Base-by-base conservation (phyloP, 2,797 vertebrate species). In the Macroramphosus scolopax region DNA sequence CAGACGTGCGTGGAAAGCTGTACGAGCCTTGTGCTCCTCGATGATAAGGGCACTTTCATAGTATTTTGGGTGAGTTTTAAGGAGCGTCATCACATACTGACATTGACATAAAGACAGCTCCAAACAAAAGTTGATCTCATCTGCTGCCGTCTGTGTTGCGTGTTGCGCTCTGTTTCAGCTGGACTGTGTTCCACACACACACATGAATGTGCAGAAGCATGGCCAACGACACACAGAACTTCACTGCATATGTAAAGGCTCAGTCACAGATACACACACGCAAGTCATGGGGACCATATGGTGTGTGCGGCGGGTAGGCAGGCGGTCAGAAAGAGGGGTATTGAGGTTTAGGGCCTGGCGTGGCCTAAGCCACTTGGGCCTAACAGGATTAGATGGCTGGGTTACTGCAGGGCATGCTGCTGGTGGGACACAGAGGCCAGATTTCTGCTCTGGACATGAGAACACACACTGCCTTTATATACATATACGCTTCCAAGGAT, bases 371-470 rank as follows among this genome's bases (percentile, higher is more conserved):
- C 77, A 78, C 41, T 88, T 81, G 81, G 78, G 69, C 63, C 77
- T 88, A 88, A 89, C 77, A 82, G 83, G 87, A 91, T 89, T 89
- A 82, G 64, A 61, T 57, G 67, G 72, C 62, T 35, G 78, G 85
- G 76, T 85, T 82, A 87, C 69, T 81, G 45, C 50, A 83, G 81
- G 78, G 46, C 78, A 78, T 24, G 24, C 67, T 72, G 58, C 52
- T 29, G 51, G 63, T 56, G 67, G 58, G 64, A 46, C 62, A 18
- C 28, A 26, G 48, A 60, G 56, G 62, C 67, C 63, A 55, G 52
- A 59, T 63, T 71, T 65, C 62, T 16, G 11, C 59, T 46, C 33
- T 47, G 43, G 46, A 50, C 39, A 11, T 12, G 50, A 39, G 64
- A 38, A 69, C 61, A 51, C 55, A 56, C 55, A 24, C 48, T 1